Evolutionary conservation across 2,797 vertebrate genomes (phyloP), one percentile per base, ranked within the genome.

Genomic region (Cirrhinus mrigala): DNA sequence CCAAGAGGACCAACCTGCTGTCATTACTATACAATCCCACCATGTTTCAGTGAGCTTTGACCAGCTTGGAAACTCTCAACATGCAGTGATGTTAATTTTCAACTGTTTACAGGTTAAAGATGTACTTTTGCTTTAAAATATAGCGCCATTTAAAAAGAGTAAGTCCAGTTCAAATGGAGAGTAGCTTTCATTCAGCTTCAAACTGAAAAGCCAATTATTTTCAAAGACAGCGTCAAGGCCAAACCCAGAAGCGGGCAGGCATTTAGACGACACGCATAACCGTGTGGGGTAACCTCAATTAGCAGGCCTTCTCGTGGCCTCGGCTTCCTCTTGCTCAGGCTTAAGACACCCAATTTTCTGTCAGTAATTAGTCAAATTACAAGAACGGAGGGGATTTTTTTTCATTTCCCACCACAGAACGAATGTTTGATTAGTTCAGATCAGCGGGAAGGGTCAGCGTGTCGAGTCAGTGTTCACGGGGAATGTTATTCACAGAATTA

Each of bases 361-460:
- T 70, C 74, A 60, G 83, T 83, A 87, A 87, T 89, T 85, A 89
- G 83, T 77, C 80, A 84, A 83, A 85, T 89, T 87, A 87, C 80
- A 69, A 70, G 46, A 79, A 69, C 56, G 20, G n/a, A 12, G 20
- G 24, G 46, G 1, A 68, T 81, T 87, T 80, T 58, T 66, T 27
- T 71, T 69, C 52, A 37, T 64, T 58, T 58, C 71, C 73, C 50
- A 27, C 48, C 78, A 48, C 44, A 64, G 62, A 80, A 85, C 22
- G 79, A 70, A 84, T 82, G 73, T 85, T 88, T 88, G 73, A 87
- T 86, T 86, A 86, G 85, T 71, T 68, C 29, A 81, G 83, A 79
- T 86, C 71, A 52, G 70, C 60, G 0, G 66, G 54, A 83, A 87
- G 80, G 87, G 87, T 90, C 87, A 86, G 74, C 60, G 54, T 75